Conservation (phyloP, 2,113 vertebrate genomes). For the Ifrita kowaldi region DNA sequence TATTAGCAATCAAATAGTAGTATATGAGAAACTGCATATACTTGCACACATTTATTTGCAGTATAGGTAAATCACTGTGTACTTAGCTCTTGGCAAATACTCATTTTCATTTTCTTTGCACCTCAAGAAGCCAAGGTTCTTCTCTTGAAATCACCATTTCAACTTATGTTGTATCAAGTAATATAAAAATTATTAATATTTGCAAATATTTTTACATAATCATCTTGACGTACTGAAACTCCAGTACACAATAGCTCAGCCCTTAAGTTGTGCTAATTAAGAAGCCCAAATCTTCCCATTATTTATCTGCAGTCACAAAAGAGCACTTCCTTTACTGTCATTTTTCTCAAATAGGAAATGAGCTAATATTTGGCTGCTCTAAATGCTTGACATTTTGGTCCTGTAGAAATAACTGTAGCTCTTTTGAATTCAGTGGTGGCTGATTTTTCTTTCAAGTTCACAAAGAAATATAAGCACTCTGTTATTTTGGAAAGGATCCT, state of each 20-base stretch:
- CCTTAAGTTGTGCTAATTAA: not conserved
- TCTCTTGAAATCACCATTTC: not conserved
- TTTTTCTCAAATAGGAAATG: not conserved
- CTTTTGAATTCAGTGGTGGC: not conserved
- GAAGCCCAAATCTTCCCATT: not conserved
- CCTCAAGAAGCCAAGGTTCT: not conserved
- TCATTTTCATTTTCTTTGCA: not conserved
- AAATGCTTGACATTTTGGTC: not conserved
- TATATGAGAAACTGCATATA: not conserved
- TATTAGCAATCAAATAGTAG: not conserved
- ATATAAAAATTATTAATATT: not conserved
- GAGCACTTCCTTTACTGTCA: not conserved
- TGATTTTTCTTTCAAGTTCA: not conserved
- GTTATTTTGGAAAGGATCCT: not conserved
- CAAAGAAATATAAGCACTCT: not conserved
- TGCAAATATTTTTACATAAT: not conserved
- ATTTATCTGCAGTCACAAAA: not conserved
- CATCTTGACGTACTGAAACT: not conserved
- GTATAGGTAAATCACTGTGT: not conserved
- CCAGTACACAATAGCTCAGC: not conserved
- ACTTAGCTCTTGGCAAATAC: not conserved
- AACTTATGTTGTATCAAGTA: not conserved
- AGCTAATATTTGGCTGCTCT: not conserved
- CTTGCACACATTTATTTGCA: not conserved
- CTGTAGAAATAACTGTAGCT: not conserved